phyloP scores from a whole-genome alignment of 2,113 vertebrate genomes.

The Dryoscopus gambensis region DNA sequence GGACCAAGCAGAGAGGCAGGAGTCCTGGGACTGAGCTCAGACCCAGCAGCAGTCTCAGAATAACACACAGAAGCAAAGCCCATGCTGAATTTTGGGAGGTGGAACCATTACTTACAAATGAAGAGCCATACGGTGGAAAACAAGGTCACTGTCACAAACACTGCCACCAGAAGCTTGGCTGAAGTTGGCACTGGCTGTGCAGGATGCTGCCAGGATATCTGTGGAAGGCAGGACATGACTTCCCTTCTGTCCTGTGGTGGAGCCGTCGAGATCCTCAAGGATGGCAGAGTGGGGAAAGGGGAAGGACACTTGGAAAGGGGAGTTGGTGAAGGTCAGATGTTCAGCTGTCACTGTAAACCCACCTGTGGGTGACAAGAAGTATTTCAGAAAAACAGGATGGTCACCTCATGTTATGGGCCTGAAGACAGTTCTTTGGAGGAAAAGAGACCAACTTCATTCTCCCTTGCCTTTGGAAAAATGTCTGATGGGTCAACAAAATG shows the following conservation, averaged over 20 bases:
- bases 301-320: conserved; percentile 68
- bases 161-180: conserved; percentile 48
- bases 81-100: neutral
- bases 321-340: conserved; percentile 52
- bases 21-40: neutral
- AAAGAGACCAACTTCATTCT: neutral
- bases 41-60: neutral
- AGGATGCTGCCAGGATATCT: conserved; percentile 53
- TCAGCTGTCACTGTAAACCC: conserved; percentile 71
- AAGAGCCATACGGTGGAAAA: conserved; percentile 72
- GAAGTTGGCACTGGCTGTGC: conserved; percentile 39
- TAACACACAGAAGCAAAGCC: neutral
- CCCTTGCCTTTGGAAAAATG: neutral
- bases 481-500: neutral
- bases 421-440: neutral
- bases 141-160: conserved; percentile 47
- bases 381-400: neutral
- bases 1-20: neutral
- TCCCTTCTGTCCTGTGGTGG: conserved; percentile 53
- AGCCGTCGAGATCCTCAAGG: conserved; percentile 72
- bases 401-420: neutral
- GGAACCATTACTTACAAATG: conserved; percentile 66
- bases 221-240: conserved; percentile 58
- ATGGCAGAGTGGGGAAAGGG: conserved; percentile 73
- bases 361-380: conserved; percentile 42